Evolutionary conservation across 2,797 vertebrate species (phyloP), one percentile per base, ranked within the genome.

Genomic region (Peromyscus nudipes): DNA sequence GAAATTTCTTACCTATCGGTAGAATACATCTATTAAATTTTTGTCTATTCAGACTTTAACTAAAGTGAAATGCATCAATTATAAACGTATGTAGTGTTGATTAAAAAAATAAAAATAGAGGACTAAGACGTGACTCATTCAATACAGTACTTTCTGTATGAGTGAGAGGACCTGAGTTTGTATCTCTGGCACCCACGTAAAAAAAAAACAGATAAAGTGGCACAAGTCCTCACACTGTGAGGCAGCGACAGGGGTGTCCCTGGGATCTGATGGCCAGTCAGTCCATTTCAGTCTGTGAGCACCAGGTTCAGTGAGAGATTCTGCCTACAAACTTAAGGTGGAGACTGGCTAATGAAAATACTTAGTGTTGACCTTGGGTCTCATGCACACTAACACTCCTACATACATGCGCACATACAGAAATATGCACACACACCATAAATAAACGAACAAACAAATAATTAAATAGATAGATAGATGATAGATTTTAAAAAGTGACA

Each of bases 41-140:
- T 91, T 5, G n/a, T 95, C 73, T 86, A 94, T 55, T 83, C 49
- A 97, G 46, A 88, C 9, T 85, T 49, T n/a, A 90, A 57, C 34
- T 64, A 57, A 3, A 37, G 29, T 60, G 37, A 84, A n/a, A 52
- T 52, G 46, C 12, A 91, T 43, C 40, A 55, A 52, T 29, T 9
- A 34, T 34, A 67, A 31, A 85, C 1, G 55, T 37, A 46, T 34
- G 21, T 23, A 23, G 3, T 34, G 27, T 6, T 37, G 2, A 14
- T 23, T 1, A 69, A n/a, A 69, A n/a, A 34, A 46, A 85, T 67
- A 52, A 69, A 67, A n/a, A n/a, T 5, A 34, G 64, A 13, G 43
- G 31, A 49, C 43, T 52, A n/a, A 37, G 23, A 87, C 11, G 16
- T 27, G 31, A n/a, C 34, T 55, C 23, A 37, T 16, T 49, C 65